Evolutionary conservation across 2,797 vertebrate species (phyloP).

Genomic region (Lepilemur ruficaudatus): DNA sequence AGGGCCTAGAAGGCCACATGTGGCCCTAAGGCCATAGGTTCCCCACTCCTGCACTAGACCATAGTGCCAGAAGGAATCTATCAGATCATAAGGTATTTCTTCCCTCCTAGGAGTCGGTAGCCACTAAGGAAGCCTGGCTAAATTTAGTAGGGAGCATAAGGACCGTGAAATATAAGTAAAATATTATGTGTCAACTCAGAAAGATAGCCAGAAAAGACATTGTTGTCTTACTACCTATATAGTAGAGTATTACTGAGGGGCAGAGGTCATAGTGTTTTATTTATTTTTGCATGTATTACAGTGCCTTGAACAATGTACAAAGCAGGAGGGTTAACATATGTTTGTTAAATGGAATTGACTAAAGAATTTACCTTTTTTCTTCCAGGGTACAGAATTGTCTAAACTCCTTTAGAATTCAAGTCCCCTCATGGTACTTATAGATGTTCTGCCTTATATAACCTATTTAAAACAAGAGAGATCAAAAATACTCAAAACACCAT

Average conservation of each 20-base stretch:
- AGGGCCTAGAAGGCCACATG: not conserved
- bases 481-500: not conserved
- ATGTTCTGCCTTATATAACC: not conserved
- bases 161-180: not conserved
- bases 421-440: not conserved
- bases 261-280: not conserved
- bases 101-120: not conserved
- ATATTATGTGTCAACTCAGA: not conserved
- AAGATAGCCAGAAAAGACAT: not conserved
- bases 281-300: conserved; percentile 13
- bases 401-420: not conserved
- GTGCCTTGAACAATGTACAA: not conserved
- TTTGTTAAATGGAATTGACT: not conserved
- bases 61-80: not conserved
- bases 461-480: conserved; percentile 5
- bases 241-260: not conserved
- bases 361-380: not conserved
- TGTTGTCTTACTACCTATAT: not conserved
- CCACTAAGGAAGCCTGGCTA: not conserved
- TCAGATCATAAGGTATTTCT: not conserved
- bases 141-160: not conserved
- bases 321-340: not conserved
- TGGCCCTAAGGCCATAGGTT: not conserved
- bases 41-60: not conserved
- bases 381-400: not conserved